These are phyloP conservation scores for Nasonovia ribisnigri DNA, from an alignment of 2,888 invertebrate species.

Conservation along the genomic window DNA sequence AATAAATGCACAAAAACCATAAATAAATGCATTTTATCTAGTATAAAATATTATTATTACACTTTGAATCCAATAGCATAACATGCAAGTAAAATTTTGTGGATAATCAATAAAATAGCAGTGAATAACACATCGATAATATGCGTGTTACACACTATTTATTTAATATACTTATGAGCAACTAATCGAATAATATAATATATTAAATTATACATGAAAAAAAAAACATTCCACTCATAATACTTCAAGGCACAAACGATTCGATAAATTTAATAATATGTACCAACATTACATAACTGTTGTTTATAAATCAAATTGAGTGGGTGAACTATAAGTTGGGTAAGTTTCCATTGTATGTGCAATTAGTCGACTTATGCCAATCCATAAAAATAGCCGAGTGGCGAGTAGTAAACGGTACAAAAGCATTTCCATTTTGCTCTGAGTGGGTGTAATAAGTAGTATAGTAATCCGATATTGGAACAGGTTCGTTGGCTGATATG, in stretches of 20 bases:
- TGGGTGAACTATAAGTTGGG: slow-evolving; percentile 43
- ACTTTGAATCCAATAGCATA: neutral
- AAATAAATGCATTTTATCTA: neutral
- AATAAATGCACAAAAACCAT: neutral
- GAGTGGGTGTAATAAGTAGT: slow-evolving; percentile 28
- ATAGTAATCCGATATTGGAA: neutral
- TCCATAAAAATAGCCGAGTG: slow-evolving; percentile 7
- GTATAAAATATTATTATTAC: neutral
- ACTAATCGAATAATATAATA: neutral
- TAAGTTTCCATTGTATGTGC: slow-evolving; percentile 42
- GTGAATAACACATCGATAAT: neutral
- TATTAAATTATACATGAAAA: neutral
- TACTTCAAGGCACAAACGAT: neutral
- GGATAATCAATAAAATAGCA: neutral
- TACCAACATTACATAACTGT: slow-evolving; percentile 35
- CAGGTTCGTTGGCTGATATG: neutral
- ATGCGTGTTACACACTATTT: neutral
- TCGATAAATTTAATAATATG: slow-evolving; percentile 16
- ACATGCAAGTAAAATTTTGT: neutral
- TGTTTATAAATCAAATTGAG: slow-evolving; percentile 27
- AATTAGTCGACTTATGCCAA: slow-evolving; percentile 10
- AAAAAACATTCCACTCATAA: neutral
- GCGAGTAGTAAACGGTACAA: neutral
- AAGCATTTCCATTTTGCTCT: neutral
- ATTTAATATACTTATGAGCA: neutral